Conservation (phyloP, 2,113 vertebrate genomes). For the Psittacus erithacus region DNA sequence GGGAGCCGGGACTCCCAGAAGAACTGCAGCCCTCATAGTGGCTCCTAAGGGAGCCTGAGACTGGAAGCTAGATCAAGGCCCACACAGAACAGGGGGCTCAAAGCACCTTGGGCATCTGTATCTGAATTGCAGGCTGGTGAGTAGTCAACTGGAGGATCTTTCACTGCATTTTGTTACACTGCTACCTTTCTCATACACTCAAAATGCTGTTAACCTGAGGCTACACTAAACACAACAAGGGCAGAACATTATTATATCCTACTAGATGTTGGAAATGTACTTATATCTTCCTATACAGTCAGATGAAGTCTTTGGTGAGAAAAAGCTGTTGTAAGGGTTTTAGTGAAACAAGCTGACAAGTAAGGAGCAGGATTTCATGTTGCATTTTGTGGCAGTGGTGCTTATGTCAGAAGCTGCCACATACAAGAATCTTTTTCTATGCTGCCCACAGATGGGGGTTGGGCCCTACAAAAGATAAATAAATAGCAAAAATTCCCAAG, state of each 20-base stretch:
- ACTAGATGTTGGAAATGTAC: background rate
- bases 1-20: background rate
- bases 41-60: background rate
- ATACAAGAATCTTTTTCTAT: background rate
- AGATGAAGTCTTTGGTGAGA: background rate
- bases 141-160: background rate
- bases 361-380: background rate
- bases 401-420: background rate
- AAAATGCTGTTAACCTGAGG: background rate
- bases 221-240: background rate
- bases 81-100: background rate
- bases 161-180: fast-evolving
- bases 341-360: background rate
- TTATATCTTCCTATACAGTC: background rate
- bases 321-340: background rate
- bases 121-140: background rate
- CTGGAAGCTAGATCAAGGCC: background rate
- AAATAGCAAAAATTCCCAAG: background rate
- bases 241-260: background rate
- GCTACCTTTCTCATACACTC: background rate
- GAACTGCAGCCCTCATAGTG: background rate
- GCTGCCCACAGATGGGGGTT: background rate
- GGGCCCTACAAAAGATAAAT: background rate
- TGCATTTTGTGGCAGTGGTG: background rate
- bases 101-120: background rate